Base-by-base conservation (phyloP, 1,140 invertebrate genomes). In the Ditylenchus dipsaci region DNA sequence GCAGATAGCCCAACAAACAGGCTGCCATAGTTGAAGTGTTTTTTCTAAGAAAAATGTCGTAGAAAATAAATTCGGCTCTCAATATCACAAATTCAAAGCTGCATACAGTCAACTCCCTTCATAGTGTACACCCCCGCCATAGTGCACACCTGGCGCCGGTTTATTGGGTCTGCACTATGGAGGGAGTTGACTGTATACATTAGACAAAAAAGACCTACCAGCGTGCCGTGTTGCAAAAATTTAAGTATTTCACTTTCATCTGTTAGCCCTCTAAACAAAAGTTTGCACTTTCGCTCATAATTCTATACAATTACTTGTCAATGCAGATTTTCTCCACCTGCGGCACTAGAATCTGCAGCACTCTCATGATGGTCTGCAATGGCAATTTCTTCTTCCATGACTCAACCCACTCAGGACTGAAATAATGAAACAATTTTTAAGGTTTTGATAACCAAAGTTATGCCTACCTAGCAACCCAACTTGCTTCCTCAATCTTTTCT, bases 321-420 rank as follows among this genome's bases (percentile, higher is more conserved):
- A 98, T 97, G 85, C 95, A 98, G 76, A 98, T 98, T 86, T 98
- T 98, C 86, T 98, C 95, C 11, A 99, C 95, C 87, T 99, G 95
- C 58, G 96, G 95, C 57, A 98, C 95, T 0, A 99, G 86, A 15
- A 99, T 95, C 87, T 99, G 95, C 49, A 99, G 85, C 77, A 98
- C 87, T 76, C 95, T 87, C 94, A 98, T 97, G 69, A 98, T 97
- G 30, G 95, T 99, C 86, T 98, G 95, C 61, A 99, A 84, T 0
- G 95, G 95, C 67, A 98, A 85, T 86, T 97, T 97, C 64, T 88
- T 89, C 82, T 97, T 95, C 95, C 95, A 99, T 7, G 91, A 90
- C 72, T 90, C 88, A 61, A 86, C 93, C 95, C 95, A 97, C 72
- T 95, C 91, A 23, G 90, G 88, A 23, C 91, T 91, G 8, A 93